Conservation (phyloP, 2,797 vertebrate species). For the Fistularia tabacaria region DNA sequence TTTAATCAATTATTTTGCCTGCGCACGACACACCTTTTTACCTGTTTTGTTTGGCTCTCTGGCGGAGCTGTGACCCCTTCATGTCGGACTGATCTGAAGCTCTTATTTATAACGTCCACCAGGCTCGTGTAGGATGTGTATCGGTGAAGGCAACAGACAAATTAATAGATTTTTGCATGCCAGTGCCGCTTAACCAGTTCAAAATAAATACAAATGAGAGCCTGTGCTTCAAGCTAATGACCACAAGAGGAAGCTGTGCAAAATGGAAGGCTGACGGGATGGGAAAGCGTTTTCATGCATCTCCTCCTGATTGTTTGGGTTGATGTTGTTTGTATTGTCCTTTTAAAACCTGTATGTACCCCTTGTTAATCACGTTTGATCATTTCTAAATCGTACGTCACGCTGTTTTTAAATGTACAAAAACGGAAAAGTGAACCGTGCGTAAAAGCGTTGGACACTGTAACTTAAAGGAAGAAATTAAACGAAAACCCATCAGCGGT, state of each 20-base stretch:
- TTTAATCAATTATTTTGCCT: conserved; percentile 12
- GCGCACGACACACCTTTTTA: conserved; percentile 12
- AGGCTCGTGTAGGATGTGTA: no score
- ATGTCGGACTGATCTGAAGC: conserved; percentile 8
- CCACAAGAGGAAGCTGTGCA: conserved; percentile 65
- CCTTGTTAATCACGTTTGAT: conserved; percentile 51
- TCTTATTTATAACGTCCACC: background rate
- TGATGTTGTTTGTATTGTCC: conserved; percentile 53
- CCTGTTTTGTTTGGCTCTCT: conserved; percentile 7
- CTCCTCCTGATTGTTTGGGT: conserved; percentile 49
- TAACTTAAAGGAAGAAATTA: conserved; percentile 51
- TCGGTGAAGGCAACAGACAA: no score
- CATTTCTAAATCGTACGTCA: conserved; percentile 38
- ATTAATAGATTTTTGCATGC: conserved; percentile 24
- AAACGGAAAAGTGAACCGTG: conserved; percentile 48
- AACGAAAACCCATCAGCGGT: conserved; percentile 35
- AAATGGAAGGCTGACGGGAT: conserved; percentile 32
- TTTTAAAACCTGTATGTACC: conserved; percentile 47
- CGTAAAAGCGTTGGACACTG: conserved; percentile 53
- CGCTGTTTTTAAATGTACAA: conserved; percentile 56
- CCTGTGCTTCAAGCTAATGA: conserved; percentile 35
- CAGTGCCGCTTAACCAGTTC: conserved; percentile 26
- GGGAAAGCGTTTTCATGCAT: conserved; percentile 44
- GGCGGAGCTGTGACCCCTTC: conserved; percentile 2
- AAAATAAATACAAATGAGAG: conserved; percentile 11